Base-by-base conservation (phyloP, 2,888 invertebrate species). In the Caenorhabditis sinica region DNA sequence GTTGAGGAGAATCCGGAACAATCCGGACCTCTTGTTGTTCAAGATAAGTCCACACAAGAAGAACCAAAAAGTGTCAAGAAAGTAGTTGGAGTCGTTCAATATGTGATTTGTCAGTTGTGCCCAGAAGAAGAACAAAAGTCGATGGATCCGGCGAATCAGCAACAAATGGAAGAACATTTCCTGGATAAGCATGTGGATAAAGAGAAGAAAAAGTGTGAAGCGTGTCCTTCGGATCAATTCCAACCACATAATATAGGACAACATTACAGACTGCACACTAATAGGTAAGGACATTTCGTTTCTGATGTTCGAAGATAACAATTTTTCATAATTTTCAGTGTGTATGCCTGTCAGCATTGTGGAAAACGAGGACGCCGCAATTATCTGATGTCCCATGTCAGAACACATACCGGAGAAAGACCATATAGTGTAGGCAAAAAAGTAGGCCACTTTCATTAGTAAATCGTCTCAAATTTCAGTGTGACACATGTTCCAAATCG, bases 321-420 rank as follows among this genome's bases (percentile, higher is more conserved):
- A 63, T 13, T 23, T 40, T 23, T n/a, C n/a, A n/a, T 20, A 9
- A 0, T 58, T 81, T 81, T 71, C 51, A 86, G 87, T 65, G 76
- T 90, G n/a, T 90, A 90, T 63, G 89, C 88, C 15, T 90, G 90
- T 58, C 75, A 87, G 60, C 89, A 87, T 40, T 90, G 90, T 74
- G 90, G 90, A 49, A 90, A 90, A 71, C 77, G 89, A 75, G 90
- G 90, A 11, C 72, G 88, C 11, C 88, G 88, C 23, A 88, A 90
- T 63, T 89, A 86, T 56, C 30, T 90, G 43, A 87, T 87, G 74
- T 83, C 89, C 1, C 90, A 90, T 60, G 83, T 90, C 20, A 69
- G 90, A 15, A 88, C 86, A 0, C 90, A 90, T 65, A 89, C 90
- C 2, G 90, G 90, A 58, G 90, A 90, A 60, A 68, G 86, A 33